Base-by-base conservation (phyloP, 2,888 invertebrate genomes). In the Yponomeuta malinellus region DNA sequence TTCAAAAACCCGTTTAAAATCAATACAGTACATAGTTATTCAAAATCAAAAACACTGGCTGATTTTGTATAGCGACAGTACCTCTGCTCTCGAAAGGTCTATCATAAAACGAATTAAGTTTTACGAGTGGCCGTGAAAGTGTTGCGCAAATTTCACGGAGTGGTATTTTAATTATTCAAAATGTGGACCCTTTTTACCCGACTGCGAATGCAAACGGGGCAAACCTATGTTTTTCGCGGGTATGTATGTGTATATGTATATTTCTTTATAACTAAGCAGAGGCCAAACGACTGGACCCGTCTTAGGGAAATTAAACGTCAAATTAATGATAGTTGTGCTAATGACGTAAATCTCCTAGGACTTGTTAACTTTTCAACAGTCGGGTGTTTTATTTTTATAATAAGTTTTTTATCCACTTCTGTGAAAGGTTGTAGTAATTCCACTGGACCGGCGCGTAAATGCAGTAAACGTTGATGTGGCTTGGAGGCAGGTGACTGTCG, bases 61-160 rank as follows among this genome's bases (percentile, higher is more conserved):
- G 52, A 12, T 12, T 59, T 59, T 59, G 15, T 15, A 15, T 59
- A 12, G 52, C 52, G 52, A 59, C 52, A 12, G 15, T 15, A 59
- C 52, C 68, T 69, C 63, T 73, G 70, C 72, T 71, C 15, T 59
- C 4, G 2, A 15, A 15, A 59, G 52, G 15, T 59, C 52, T 73
- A 73, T 71, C 65, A 33, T 65, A 65, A 65, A 29, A 33, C 31
- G 29, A 65, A 65, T 65, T 65, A 65, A 65, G 33, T 65, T 65
- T 69, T 59, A 59, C 52, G 52, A 59, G 52, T 59, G 52, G 15
- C 52, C 52, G 52, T 59, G 52, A 59, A 59, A 59, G 52, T 59
- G 52, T 59, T 59, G 15, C 4, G 52, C 52, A 59, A 59, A 59
- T 59, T 59, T 59, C 52, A 59, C 52, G 52, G 52, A 59, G 52